A percentile compares a stretch with the other conserved stretches of the same genome.
Conservation (phyloP, 2,797 vertebrate genomes). For the Eulemur mongoz region DNA sequence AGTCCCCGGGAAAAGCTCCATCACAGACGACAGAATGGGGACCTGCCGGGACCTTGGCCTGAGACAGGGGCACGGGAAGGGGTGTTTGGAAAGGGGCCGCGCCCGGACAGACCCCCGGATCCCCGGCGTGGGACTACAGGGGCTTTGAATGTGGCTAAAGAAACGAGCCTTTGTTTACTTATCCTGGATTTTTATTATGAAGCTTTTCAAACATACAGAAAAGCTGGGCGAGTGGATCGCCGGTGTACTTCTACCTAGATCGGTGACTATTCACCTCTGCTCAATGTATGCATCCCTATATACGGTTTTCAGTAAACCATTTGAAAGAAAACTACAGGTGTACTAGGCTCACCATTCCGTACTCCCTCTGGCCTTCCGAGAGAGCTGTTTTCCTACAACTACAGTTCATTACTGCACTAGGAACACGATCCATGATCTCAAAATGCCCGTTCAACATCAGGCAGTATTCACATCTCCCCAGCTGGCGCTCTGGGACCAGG, state of each 20-base stretch:
- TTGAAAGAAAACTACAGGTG: neutral
- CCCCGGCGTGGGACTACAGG: neutral
- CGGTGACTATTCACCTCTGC: neutral
- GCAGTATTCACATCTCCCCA: no score
- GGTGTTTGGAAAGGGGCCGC: neutral
- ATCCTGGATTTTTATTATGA: neutral
- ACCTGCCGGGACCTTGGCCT: no score
- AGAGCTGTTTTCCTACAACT: neutral
- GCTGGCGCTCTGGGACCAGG: neutral
- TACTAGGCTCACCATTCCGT: no score
- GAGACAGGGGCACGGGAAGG: neutral
- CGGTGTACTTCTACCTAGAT: neutral
- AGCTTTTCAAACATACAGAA: neutral
- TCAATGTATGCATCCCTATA: no score
- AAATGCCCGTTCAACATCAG: accelerated
- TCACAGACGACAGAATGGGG: neutral
- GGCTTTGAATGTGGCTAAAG: neutral
- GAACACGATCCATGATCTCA: neutral
- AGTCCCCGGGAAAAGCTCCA: neutral
- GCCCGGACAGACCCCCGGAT: neutral
- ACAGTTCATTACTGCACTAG: neutral
- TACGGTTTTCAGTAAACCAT: neutral
- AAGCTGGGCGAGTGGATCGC: neutral
- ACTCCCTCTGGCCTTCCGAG: neutral
- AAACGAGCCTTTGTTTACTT: neutral